Conservation (phyloP, 2,797 vertebrate genomes). For the Cottoperca gobio region DNA sequence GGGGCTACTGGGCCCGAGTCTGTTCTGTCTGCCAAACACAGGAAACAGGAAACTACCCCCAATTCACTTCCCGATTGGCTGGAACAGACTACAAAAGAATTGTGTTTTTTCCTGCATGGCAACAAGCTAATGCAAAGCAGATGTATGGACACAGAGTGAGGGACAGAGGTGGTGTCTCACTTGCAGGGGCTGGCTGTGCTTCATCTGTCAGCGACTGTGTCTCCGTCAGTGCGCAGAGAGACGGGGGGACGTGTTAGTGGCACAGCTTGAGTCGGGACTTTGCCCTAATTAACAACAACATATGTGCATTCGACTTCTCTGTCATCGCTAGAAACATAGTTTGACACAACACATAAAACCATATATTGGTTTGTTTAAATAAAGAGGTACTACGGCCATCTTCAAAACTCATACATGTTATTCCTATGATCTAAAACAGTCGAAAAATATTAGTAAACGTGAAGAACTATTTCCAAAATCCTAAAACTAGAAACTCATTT, state of each 20-base stretch:
- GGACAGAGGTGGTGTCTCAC: conserved; percentile 71
- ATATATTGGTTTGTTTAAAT: neutral
- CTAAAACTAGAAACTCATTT: no score
- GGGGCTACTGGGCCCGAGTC: conserved; percentile 75
- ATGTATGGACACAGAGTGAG: conserved; percentile 65
- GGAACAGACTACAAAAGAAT: conserved; percentile 83
- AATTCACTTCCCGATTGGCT: conserved; percentile 86
- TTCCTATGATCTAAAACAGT: no score
- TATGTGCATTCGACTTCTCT: conserved; percentile 51
- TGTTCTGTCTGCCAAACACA: conserved; percentile 78
- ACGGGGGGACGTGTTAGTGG: conserved; percentile 53
- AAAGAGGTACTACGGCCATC: no score
- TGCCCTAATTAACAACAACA: conserved; percentile 69
- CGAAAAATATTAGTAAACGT: no score
- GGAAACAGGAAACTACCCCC: conserved; percentile 90
- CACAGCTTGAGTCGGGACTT: conserved; percentile 70
- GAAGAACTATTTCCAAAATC: no score
- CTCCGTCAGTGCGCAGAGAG: conserved; percentile 41
- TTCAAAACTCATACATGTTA: no score
- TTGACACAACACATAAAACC: conserved; percentile 27
- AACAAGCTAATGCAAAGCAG: conserved; percentile 81
- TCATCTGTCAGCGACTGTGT: conserved; percentile 66
- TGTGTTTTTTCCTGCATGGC: conserved; percentile 86
- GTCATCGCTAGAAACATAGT: conserved; percentile 27
- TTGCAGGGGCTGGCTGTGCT: conserved; percentile 66